These are phyloP conservation scores for Antidorcas marsupialis DNA, from an alignment of 2,113 vertebrate species.

Conservation along the genomic window DNA sequence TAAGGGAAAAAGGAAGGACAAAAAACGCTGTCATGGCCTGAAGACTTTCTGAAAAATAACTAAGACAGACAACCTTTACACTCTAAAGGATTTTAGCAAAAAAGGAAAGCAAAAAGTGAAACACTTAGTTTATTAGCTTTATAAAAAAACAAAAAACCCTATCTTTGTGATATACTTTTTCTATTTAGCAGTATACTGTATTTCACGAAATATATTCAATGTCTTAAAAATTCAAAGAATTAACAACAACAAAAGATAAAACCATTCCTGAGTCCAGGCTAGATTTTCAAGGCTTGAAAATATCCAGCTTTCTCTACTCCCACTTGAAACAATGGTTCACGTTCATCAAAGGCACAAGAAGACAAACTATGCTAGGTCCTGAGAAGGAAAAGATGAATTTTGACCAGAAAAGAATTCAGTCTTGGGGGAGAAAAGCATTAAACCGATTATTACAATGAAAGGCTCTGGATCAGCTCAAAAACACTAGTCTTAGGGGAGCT, in stretches of 20 bases:
- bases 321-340: not conserved
- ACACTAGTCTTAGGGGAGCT: not conserved
- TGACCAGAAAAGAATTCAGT: not conserved
- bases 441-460: not conserved
- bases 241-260: not conserved
- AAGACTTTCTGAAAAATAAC: not conserved
- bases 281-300: not conserved
- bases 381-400: not conserved
- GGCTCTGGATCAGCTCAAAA: not conserved
- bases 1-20: not conserved
- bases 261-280: not conserved
- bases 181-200: not conserved
- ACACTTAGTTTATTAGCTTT: not conserved
- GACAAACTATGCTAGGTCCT: not conserved
- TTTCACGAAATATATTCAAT: not conserved
- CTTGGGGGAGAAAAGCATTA: not conserved
- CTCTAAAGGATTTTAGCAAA: not conserved
- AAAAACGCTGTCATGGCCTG: not conserved
- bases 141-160: not conserved
- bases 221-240: not conserved
- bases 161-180: not conserved
- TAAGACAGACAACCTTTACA: not conserved
- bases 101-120: not conserved
- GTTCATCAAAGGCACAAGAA: not conserved
- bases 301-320: not conserved